Evolutionary conservation across 1,140 invertebrate species (phyloP).

Genomic region (Drosophila funebris): DNA sequence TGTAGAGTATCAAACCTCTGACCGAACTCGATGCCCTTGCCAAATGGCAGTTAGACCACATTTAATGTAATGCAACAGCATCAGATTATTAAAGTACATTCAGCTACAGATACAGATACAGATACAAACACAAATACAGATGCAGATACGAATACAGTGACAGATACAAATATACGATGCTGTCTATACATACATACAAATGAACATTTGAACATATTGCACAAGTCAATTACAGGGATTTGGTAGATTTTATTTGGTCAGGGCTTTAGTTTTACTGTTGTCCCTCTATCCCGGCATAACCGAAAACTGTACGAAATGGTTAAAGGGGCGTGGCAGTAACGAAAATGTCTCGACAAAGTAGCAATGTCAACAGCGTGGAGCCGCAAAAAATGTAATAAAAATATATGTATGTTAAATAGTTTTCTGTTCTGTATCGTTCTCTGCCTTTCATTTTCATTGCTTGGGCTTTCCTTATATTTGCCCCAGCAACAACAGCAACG

Average conservation of each 20-base stretch:
- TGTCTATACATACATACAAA: slow-evolving; percentile 17
- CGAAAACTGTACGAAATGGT: neutral
- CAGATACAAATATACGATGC: neutral
- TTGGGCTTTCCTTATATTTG: neutral
- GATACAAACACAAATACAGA: slow-evolving; percentile 28
- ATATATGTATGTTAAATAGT: slow-evolving; percentile 75
- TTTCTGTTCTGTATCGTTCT: slow-evolving; percentile 31
- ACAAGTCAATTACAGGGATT: slow-evolving; percentile 77
- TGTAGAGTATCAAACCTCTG: neutral
- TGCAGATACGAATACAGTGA: slow-evolving; percentile 12
- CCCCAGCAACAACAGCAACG: slow-evolving; percentile 19
- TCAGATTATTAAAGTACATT: slow-evolving; percentile 38
- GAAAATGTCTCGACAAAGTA: slow-evolving; percentile 44
- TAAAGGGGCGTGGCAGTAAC: slow-evolving; percentile 3
- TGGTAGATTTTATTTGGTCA: slow-evolving; percentile 68
- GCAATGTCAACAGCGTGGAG: slow-evolving; percentile 50
- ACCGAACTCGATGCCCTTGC: neutral
- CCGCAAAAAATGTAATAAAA: slow-evolving; percentile 74
- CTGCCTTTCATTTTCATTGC: slow-evolving; percentile 1
- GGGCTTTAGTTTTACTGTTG: slow-evolving; percentile 60
- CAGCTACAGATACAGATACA: slow-evolving; percentile 29
- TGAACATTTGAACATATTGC: slow-evolving; percentile 62
- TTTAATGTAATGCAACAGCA: slow-evolving; percentile 43
- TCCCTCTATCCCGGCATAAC: neutral
- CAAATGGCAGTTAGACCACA: slow-evolving; percentile 20